Base-by-base conservation (phyloP, 2,888 invertebrate species). In the Caenorhabditis macrosperma region DNA sequence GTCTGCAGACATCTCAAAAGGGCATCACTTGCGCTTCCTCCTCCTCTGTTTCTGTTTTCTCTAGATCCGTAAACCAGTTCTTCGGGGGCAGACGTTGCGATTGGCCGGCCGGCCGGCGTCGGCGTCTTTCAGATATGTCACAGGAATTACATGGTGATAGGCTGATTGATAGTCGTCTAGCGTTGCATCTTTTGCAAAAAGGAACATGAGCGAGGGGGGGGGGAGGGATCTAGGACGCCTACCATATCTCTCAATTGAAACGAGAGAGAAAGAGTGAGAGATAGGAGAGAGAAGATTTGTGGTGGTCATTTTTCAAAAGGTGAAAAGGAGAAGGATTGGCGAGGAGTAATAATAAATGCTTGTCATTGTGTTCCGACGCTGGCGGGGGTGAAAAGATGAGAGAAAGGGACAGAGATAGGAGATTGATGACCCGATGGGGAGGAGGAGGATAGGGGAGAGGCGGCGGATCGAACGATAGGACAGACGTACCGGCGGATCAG, bases 1-100 rank as follows among this genome's bases (percentile, higher is more conserved):
- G 26, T 57, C 46, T 17, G 28, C 66, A 68, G 68, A 68, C 61
- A 71, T 71, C 71, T 61, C 63, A 61, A 71, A 71, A 71, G 71
- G 61, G 63, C 71, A 71, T 71, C 61, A 61, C 44, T 44, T 15
- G 30, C 52, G 12, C 44, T 30, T n/a, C 28, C 17, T 41, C 41
- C 7, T 20, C 30, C 35, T 28, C 50, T 54, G 17, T 66, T 69
- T 52, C 33, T 59, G 48, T 26, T 50, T 59, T 26, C 30, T 41
- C 48, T 60, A 22, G 50, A 24, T 46, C 17, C 10, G n/a, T n/a
- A 35, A 69, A 69, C 60, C 60, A 50, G 60, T 69, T 57, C 20
- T 46, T 28, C 69, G 38, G 50, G 33, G 48, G 68, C 57, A 57
- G 57, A 59, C 59, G 38, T 59, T 68, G 60, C 50, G n/a, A n/a